Conservation (phyloP, 2,888 invertebrate genomes). For the Cerceris ruficornis region DNA sequence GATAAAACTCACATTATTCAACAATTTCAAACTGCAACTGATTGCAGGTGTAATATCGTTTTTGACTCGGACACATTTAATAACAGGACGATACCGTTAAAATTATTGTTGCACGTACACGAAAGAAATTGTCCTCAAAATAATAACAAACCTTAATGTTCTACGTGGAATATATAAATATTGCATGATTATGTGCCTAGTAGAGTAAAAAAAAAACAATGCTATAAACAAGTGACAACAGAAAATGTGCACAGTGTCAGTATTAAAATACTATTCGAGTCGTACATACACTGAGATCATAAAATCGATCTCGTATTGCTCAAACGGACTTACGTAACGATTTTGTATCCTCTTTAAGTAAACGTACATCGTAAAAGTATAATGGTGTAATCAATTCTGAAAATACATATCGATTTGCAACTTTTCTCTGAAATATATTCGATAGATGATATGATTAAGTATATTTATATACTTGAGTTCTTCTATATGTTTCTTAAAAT, state of each 20-base stretch:
- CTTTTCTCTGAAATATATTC: background rate
- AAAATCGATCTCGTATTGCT: conserved; percentile 25
- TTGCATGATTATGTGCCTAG: conserved; percentile 3
- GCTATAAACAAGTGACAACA: background rate
- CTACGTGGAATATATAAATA: conserved; percentile 18
- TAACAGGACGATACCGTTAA: background rate
- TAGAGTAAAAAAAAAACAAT: conserved; percentile 14
- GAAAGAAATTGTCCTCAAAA: conserved; percentile 22
- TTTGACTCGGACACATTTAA: background rate
- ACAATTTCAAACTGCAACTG: conserved; percentile 7
- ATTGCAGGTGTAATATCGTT: background rate
- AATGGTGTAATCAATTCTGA: background rate
- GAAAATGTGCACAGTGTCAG: conserved; percentile 7
- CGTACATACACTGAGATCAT: conserved; percentile 17
- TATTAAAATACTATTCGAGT: conserved; percentile 8
- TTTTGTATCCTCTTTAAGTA: conserved; percentile 27
- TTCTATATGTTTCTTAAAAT: no score
- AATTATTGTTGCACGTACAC: background rate
- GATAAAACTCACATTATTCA: conserved; percentile 30
- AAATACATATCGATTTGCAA: background rate
- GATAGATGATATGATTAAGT: no score
- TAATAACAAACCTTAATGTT: conserved; percentile 17
- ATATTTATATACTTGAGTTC: no score
- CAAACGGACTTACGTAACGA: conserved; percentile 16
- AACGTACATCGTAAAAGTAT: background rate